Evolutionary conservation across 2,797 vertebrate genomes (phyloP).

Genomic region (Fringilla coelebs): DNA sequence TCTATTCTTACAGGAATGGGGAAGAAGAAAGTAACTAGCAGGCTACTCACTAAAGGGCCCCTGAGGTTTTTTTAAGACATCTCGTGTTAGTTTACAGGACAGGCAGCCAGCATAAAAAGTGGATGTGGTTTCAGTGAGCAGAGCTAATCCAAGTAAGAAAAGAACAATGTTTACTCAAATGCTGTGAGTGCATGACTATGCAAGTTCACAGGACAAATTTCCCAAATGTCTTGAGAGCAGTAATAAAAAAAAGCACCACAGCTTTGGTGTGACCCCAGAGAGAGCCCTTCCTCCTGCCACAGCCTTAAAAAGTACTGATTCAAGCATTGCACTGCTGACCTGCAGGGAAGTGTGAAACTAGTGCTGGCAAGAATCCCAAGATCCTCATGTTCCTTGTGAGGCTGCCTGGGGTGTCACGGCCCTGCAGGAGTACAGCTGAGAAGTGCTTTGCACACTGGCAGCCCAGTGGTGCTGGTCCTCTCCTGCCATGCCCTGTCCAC

Average conservation of each 20-base stretch:
- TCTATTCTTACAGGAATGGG: not conserved
- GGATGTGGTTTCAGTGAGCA: slow-evolving; percentile 29
- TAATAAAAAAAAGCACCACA: not conserved
- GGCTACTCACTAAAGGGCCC: not conserved
- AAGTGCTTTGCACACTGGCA: not conserved
- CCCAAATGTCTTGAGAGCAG: not conserved
- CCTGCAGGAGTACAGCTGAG: fast-evolving
- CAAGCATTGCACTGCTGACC: not conserved
- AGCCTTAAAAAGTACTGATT: not conserved
- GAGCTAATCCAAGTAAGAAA: not conserved
- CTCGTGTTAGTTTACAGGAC: not conserved
- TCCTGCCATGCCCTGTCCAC: not conserved
- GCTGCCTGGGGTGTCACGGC: fast-evolving
- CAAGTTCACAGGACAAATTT: not conserved
- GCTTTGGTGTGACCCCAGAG: not conserved
- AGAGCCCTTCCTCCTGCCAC: not conserved
- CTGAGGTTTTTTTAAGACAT: not conserved
- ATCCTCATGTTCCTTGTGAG: not conserved
- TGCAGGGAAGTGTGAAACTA: not conserved
- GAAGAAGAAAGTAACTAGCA: not conserved
- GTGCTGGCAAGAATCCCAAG: not conserved
- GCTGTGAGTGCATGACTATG: not conserved
- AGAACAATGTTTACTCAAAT: slow-evolving; percentile 1
- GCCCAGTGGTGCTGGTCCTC: not conserved
- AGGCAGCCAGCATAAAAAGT: not conserved